Base-by-base conservation (phyloP, 2,888 invertebrate genomes). In the Ceriagrion tenellum region DNA sequence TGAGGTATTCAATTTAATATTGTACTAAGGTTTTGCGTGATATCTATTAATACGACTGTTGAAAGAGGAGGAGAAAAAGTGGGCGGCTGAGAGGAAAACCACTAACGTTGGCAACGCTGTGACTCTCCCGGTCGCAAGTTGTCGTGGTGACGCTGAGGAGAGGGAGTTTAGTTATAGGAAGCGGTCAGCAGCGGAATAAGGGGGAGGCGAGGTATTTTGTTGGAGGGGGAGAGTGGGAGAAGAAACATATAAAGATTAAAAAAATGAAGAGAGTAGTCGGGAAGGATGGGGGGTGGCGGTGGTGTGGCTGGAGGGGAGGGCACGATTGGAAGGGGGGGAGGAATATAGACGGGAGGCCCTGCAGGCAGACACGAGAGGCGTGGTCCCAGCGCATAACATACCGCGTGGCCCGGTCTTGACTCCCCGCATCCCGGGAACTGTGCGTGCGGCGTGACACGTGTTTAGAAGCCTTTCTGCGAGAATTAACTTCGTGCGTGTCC, bases 391-490 rank as follows among this genome's bases (percentile, higher is more conserved):
- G 13, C 59, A 20, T 59, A 59, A 59, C 59, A 47, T 47, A 47
- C 47, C 18, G 59, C 59, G n/a, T 69, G 69, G n/a, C 69, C n/a
- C 20, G 59, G 69, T 23, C n/a, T n/a, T 18, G 69, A 4, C 69
- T 26, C 69, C 69, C 69, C 69, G n/a, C 69, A 69, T 69, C n/a
- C 69, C 20, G 69, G 13, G 69, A n/a, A 18, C n/a, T n/a, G 69
- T n/a, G 69, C n/a, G 69, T n/a, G 26, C 69, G n/a, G 10, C 12
- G 69, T n/a, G 69, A 69, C 69, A 69, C 69, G 69, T 69, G 69
- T 69, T 59, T 69, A 69, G 69, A n/a, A 69, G 69, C n/a, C 69
- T 69, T 69, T 69, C 69, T n/a, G 69, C n/a, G 69, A n/a, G 69
- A 69, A 69, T 69, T 69, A 69, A 69, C 69, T 69, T n/a, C 69